A percentile compares a stretch with the other conserved stretches of the same genome.
Conservation (phyloP, 92 coral and sea anemone species). For the Diadumene lineata region DNA sequence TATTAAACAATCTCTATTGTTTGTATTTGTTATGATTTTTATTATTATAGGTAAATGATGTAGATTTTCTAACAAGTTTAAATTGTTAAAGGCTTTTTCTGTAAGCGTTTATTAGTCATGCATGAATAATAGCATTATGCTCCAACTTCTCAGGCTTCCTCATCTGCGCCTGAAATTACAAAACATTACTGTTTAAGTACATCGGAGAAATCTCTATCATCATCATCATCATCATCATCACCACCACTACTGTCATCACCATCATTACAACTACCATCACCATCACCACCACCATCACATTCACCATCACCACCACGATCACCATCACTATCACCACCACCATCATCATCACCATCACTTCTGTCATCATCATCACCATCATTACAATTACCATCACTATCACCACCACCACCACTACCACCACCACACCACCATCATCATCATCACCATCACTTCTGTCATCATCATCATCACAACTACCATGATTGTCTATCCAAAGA, state of each 20-base stretch:
- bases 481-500: not conserved
- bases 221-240: not conserved
- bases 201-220: not conserved
- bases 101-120: too few species aligned
- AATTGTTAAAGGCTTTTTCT: too few species aligned
- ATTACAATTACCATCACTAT: not conserved
- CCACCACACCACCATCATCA: not conserved
- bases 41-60: too few species aligned
- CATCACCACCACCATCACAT: not conserved
- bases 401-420: not conserved
- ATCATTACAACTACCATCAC: not conserved
- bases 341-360: not conserved
- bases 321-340: not conserved
- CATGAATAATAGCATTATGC: too few species aligned
- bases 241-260: not conserved
- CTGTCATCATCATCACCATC: not conserved
- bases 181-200: too few species aligned
- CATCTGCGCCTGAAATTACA: too few species aligned
- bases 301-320: not conserved
- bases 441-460: not conserved
- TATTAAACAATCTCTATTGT: too few species aligned
- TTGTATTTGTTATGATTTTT: too few species aligned
- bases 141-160: too few species aligned
- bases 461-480: not conserved
- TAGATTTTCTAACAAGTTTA: too few species aligned